These are phyloP conservation scores for Prionace glauca DNA, from an alignment of 2,797 vertebrate genomes.

Conservation along the genomic window DNA sequence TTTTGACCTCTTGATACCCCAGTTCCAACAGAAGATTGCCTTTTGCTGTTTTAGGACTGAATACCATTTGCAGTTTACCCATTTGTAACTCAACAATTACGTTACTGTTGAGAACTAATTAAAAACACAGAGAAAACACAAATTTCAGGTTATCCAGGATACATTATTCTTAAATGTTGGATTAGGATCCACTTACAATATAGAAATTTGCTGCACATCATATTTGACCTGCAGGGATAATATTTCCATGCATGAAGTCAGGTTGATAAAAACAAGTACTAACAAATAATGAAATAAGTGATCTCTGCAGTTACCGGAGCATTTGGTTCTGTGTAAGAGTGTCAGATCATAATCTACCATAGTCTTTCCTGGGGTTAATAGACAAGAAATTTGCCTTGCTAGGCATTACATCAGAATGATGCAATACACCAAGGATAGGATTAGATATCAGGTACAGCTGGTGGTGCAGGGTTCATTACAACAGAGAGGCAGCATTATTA, in stretches of 20 bases:
- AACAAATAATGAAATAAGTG: too few species aligned
- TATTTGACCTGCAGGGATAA: background rate
- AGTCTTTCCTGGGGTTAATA: slow-evolving; percentile 76
- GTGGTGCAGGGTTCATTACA: slow-evolving; percentile 43
- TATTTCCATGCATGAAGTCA: background rate
- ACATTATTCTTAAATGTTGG: background rate
- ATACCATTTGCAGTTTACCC: background rate
- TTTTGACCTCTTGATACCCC: slow-evolving; percentile 3
- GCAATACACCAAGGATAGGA: slow-evolving; percentile 76
- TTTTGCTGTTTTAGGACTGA: background rate
- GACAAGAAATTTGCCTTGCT: slow-evolving; percentile 66
- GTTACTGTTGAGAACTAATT: background rate
- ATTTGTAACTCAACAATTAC: background rate
- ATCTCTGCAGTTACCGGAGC: slow-evolving; percentile 15
- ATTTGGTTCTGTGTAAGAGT: background rate
- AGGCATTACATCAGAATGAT: slow-evolving; percentile 91
- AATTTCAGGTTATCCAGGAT: background rate
- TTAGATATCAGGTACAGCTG: slow-evolving; percentile 64
- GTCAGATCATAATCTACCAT: slow-evolving; percentile 45
- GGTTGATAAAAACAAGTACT: too few species aligned
- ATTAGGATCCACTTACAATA: background rate
- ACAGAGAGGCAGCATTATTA: slow-evolving; percentile 9
- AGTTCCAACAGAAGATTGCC: slow-evolving; percentile 6
- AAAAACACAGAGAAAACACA: background rate
- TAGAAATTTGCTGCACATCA: background rate